Conservation (phyloP, 1,140 invertebrate species). For the Drosophila oshimai region DNA sequence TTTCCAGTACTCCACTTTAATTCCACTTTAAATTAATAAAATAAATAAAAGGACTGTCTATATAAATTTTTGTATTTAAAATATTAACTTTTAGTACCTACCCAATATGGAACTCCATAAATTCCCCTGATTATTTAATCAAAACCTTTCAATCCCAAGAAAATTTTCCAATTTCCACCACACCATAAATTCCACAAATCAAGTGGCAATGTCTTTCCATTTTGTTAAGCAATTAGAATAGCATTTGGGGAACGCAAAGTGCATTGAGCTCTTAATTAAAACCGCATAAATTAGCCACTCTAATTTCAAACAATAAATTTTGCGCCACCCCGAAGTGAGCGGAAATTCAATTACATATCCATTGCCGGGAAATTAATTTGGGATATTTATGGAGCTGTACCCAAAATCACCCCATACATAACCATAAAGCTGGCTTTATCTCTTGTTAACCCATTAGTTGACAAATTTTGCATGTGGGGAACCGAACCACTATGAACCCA, state of each 20-base stretch:
- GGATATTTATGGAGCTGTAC: constrained; percentile 17
- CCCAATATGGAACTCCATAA: too few relatives aligned
- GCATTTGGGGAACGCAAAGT: neutral
- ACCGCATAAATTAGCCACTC: constrained; percentile 21
- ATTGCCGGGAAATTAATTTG: constrained; percentile 33
- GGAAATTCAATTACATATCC: constrained; percentile 33
- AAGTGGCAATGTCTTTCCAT: constrained; percentile 6
- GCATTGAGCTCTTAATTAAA: constrained; percentile 5
- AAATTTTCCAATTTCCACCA: neutral
- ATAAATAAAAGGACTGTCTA: too few relatives aligned
- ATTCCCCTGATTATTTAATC: neutral
- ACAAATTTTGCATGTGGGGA: constrained; percentile 26
- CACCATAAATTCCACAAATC: neutral
- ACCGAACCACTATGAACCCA: neutral
- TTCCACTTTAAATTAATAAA: too few relatives aligned
- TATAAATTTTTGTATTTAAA: too few relatives aligned
- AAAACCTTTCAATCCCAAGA: neutral
- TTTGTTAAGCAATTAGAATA: constrained; percentile 7
- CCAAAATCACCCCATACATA: constrained; percentile 18
- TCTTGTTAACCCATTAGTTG: constrained; percentile 40
- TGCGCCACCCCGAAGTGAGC: constrained; percentile 5
- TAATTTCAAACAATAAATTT: constrained; percentile 21
- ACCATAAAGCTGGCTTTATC: constrained; percentile 43
- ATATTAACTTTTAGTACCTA: too few relatives aligned
- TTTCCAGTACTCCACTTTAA: too few relatives aligned